These are phyloP conservation scores for Lanius ludovicianus DNA, from an alignment of 2,113 vertebrate genomes.

Conservation along the genomic window DNA sequence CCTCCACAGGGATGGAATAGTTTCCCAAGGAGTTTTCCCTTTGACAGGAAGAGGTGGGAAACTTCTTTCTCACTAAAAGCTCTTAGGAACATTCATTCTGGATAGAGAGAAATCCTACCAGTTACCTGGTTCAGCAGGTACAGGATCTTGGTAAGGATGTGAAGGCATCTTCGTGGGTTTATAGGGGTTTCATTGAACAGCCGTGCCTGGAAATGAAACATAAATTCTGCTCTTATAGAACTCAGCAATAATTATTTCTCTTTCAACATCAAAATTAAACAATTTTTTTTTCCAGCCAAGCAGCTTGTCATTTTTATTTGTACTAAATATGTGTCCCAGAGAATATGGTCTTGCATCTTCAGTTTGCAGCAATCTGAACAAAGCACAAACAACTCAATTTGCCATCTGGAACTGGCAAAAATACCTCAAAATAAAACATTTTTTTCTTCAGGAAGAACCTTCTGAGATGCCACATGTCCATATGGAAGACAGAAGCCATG, in stretches of 20 bases:
- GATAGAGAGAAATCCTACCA: background rate
- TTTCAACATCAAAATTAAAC: background rate
- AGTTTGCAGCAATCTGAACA: background rate
- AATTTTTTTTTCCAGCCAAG: background rate
- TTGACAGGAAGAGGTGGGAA: background rate
- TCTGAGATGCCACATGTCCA: background rate
- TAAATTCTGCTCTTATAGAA: background rate
- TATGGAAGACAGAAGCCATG: background rate
- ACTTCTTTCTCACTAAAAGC: background rate
- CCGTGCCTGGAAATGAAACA: slow-evolving; percentile 79
- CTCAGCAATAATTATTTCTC: background rate
- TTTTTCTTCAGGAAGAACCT: background rate
- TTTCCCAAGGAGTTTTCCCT: background rate
- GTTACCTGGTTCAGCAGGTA: slow-evolving; percentile 96
- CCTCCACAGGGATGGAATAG: fast-evolving
- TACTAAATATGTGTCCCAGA: background rate
- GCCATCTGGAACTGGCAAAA: background rate
- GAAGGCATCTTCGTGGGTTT: slow-evolving; percentile 94
- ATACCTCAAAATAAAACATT: background rate
- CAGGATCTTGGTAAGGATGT: slow-evolving; percentile 97
- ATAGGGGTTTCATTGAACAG: slow-evolving; percentile 98
- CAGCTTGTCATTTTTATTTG: background rate
- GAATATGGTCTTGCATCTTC: background rate
- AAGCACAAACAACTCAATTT: fast-evolving
- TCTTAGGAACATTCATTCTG: background rate